Evolutionary conservation across 1,140 invertebrate species (phyloP), one percentile per base, ranked within the genome.

Genomic region (Plectrocnemia conspersa): DNA sequence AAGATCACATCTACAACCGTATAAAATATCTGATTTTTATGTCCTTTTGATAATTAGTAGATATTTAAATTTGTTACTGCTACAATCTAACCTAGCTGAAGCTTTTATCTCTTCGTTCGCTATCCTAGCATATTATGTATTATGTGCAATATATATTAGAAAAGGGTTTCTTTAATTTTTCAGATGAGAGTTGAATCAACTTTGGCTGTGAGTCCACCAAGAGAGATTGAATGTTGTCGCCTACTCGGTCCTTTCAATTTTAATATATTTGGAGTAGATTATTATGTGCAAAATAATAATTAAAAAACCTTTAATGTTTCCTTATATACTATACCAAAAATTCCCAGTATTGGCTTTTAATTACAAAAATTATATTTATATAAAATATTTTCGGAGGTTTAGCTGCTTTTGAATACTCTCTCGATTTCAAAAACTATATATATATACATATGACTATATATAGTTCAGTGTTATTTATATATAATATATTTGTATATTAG

Each of bases 171-270:
- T n/a, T n/a, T n/a, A 9, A 44, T 41, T 9, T 57, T 61, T 5
- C 54, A 61, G 59, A 61, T 50, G 59, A 56, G 35, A 56, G 59
- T 61, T 61, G 59, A 61, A 57, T 50, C n/a, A 36, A 21, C 27
- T 13, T 29, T 33, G 47, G 47, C 47, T 50, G 47, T 50, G 47
- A 50, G 40, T 24, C 38, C 47, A 38, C 27, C 47, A 29, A 47
- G 45, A 24, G 23, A 50, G n/a, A 50, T 23, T 21, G 11, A 18
- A 23, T 19, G 25, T 21, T 38, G 32, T 19, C 33, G 40, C 11
- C 47, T 38, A 29, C 47, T 50, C 47, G 32, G 47, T 50, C 33
- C 32, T 27, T n/a, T 38, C 25, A 36, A 38, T 9, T 38, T 47
- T 50, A 21, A 19, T 38, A 45, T 42, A 25, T 54, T 25, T 54